Base-by-base conservation (phyloP, 2,113 vertebrate species). In the Glaucidium brasilianum region DNA sequence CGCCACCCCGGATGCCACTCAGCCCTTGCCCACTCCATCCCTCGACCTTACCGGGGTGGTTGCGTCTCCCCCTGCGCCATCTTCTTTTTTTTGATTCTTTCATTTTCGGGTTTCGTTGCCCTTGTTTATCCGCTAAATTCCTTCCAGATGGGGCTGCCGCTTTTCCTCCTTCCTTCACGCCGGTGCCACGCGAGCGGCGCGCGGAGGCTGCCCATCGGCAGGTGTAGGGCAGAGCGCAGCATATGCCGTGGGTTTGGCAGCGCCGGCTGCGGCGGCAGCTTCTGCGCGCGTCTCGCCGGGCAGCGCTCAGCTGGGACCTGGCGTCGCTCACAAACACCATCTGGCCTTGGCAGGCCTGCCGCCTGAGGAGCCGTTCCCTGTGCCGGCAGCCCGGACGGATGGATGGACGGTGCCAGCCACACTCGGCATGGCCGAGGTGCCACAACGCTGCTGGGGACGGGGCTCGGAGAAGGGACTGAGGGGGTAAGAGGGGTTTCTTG, bases 321-420 rank as follows among this genome's bases (percentile, higher is more conserved):
- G 97, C 97, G 94, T 97, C 59, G 96, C 97, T 98, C 97, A 91
- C 98, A 98, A 98, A 98, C 98, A 98, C 99, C 99, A 99, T 99
- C 99, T 99, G 99, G 98, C 98, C 98, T 89, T 93, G 98, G 98
- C 98, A 97, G 96, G 88, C 95, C 95, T 75, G 96, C 95, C 92
- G 74, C 85, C 87, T 71, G 58, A 58, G 81, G 94, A 90, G 29
- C 96, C 90, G 15, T 87, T 90, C 93, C 95, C 96, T 1, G 21
- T 21, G 19, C 81, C 45, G 69, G 68, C 94, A 85, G 97, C 89
- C 41, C 12, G 79, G 79, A 25, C 1, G 37, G 84, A 50, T 10
- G 52, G n/a, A 58, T 9, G 59, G 35, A 53, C 11, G 26, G 53
- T 53, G 88, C 92, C 95, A 94, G 91, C 95, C 75, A 45, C 26